These are phyloP conservation scores for Dromius quadrimaculatus DNA, from an alignment of 2,888 invertebrate species.

Conservation along the genomic window DNA sequence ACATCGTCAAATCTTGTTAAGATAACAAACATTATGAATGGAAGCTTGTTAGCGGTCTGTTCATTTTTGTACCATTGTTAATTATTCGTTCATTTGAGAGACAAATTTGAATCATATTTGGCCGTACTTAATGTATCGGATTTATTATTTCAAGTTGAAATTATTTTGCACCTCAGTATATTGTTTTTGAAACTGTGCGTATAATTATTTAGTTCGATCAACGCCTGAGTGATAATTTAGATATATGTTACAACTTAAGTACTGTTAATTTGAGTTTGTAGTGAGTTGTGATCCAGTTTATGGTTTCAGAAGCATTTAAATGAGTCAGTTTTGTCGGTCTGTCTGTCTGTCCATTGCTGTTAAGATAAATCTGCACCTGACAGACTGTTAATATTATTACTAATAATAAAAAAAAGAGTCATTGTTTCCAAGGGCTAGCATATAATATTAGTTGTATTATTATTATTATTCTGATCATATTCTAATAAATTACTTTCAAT, in stretches of 20 bases:
- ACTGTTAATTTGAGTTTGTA: background rate
- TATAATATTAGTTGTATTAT: constrained; percentile 47
- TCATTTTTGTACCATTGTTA: constrained; percentile 19
- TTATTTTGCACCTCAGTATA: background rate
- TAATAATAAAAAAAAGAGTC: constrained; percentile 22
- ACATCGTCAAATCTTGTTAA: constrained; percentile 36
- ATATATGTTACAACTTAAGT: constrained; percentile 4
- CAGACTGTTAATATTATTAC: constrained; percentile 33
- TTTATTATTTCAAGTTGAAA: background rate
- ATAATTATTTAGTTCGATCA: background rate
- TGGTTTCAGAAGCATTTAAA: constrained; percentile 17
- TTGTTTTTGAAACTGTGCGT: background rate
- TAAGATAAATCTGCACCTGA: constrained; percentile 17
- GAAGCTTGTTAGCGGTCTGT: constrained; percentile 24
- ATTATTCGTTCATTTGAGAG: constrained; percentile 7
- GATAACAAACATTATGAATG: constrained; percentile 50
- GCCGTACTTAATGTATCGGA: constrained; percentile 41
- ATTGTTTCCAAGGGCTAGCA: constrained; percentile 51
- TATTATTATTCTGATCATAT: constrained; percentile 46
- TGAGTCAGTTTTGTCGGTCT: constrained; percentile 14
- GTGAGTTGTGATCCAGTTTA: constrained; percentile 3
- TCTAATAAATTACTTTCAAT: constrained; percentile 49
- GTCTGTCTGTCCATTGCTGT: constrained; percentile 23
- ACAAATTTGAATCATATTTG: constrained; percentile 12
- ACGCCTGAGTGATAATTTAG: constrained; percentile 20